Base-by-base conservation (phyloP, 2,888 invertebrate species). In the Lasioglossum marginatum region DNA sequence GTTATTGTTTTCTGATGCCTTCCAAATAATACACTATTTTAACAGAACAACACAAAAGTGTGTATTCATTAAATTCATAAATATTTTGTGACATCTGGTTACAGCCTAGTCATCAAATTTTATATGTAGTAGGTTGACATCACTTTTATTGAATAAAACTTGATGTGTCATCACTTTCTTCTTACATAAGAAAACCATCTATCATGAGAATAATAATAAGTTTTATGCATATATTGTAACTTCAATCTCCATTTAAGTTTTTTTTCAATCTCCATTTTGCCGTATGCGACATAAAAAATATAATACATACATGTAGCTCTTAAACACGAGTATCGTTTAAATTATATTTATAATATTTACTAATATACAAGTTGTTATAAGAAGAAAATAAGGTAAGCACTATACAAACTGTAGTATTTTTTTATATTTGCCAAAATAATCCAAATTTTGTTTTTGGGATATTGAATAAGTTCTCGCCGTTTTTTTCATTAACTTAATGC, bases 61-160 rank as follows among this genome's bases (percentile, higher is more conserved):
- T 31, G 37, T 68, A 40, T 66, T 16, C n/a, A 70, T 77, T 73
- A 31, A 34, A 14, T 52, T 84, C n/a, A 63, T 70, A 48, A 83
- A 19, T 75, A 83, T 70, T 83, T 34, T 52, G 48, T 71, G 37
- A 37, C 23, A 74, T 52, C 57, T 31, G 12, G 48, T 63, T 76
- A 16, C 45, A 76, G 14, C 75, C 85, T 85, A 85, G 79, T 85
- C 63, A 74, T 70, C 43, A 79, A 77, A 66, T 77, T 27, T 72
- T 19, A 52, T 74, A 79, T 52, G 45, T 73, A 68, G 1, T 5
- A 1, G n/a, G 31, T 52, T 8, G 48, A 52, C 52, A 37, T 66
- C 31, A 72, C 0, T 77, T 79, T 52, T 40, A 72, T 52, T 14
- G 16, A 79, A 83, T 77, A 37, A 45, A 77, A 40, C 14, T 60